phyloP scores from a whole-genome alignment of 2,888 invertebrate genomes.

The Homarus gammarus region DNA sequence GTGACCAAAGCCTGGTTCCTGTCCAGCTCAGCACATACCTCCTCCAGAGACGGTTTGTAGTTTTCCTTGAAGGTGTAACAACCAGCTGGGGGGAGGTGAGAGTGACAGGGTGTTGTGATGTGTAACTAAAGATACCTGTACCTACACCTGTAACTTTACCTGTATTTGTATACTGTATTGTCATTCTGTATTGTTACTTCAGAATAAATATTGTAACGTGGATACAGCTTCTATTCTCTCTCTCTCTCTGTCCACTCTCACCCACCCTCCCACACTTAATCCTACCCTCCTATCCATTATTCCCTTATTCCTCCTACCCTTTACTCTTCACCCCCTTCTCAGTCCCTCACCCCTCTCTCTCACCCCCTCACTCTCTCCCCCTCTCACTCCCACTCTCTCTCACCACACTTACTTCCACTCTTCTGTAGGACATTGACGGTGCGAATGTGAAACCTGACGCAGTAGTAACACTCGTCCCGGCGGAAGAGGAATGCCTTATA shows the following conservation, averaged over 20 bases:
- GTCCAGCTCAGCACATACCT: constrained; percentile 87
- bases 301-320: no score
- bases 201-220: no score
- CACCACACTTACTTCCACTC: constrained; percentile 85
- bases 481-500: constrained; percentile 72
- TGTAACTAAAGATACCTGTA: no score
- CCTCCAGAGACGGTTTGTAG: constrained; percentile 85
- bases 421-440: constrained; percentile 94
- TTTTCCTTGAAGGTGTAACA: constrained; percentile 86
- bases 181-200: no score
- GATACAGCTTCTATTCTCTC: no score
- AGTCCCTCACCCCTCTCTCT: background rate
- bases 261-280: background rate
- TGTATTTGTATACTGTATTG: no score
- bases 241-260: no score
- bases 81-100: constrained; percentile 83
- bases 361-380: background rate
- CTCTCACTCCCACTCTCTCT: no score
- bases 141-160: no score
- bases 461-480: constrained; percentile 85
- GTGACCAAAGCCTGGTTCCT: constrained; percentile 85
- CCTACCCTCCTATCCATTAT: background rate
- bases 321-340: background rate
- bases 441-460: constrained; percentile 90
- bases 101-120: no score